Percentiles rank a stretch among this genome's conserved stretches.
phyloP scores from a whole-genome alignment of 2,888 invertebrate genomes.

The Aethes cnicana region DNA sequence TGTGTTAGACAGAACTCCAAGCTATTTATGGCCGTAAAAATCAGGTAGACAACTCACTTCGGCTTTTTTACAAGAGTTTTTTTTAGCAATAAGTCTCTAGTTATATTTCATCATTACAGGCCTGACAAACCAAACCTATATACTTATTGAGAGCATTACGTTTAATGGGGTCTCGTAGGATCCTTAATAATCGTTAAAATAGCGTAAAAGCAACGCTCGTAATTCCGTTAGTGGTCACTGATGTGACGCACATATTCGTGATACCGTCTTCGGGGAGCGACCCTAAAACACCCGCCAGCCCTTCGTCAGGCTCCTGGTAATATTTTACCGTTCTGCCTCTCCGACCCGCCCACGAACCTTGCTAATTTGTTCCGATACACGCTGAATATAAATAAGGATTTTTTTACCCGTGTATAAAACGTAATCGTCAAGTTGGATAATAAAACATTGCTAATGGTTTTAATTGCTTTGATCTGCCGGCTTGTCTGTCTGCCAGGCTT shows the following conservation, averaged over 20 bases:
- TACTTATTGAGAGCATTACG: constrained; percentile 1
- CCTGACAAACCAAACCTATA: no score
- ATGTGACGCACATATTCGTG: constrained; percentile 63
- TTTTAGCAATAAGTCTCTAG: no score
- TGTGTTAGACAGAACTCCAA: no score
- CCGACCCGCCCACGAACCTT: not conserved
- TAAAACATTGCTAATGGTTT: no score
- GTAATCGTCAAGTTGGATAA: no score
- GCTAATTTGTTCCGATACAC: constrained; percentile 12
- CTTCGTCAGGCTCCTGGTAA: constrained; percentile 59
- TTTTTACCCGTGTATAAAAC: no score
- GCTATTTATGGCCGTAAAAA: no score
- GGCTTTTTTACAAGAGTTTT: no score
- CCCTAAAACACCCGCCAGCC: constrained; percentile 62
- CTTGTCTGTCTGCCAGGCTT: no score
- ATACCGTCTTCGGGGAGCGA: constrained; percentile 58
- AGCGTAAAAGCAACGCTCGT: constrained; percentile 56
- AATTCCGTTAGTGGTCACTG: constrained; percentile 63
- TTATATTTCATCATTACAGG: no score
- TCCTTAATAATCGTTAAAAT: constrained; percentile 57
- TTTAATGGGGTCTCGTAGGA: constrained; percentile 38
- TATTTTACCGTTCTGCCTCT: constrained; percentile 59
- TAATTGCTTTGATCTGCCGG: no score
- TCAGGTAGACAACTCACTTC: no score
- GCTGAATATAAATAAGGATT: constrained; percentile 9